Evolutionary conservation across 2,113 vertebrate genomes (phyloP), one percentile per base, ranked within the genome.

Genomic region (Festucalex cinctus): DNA sequence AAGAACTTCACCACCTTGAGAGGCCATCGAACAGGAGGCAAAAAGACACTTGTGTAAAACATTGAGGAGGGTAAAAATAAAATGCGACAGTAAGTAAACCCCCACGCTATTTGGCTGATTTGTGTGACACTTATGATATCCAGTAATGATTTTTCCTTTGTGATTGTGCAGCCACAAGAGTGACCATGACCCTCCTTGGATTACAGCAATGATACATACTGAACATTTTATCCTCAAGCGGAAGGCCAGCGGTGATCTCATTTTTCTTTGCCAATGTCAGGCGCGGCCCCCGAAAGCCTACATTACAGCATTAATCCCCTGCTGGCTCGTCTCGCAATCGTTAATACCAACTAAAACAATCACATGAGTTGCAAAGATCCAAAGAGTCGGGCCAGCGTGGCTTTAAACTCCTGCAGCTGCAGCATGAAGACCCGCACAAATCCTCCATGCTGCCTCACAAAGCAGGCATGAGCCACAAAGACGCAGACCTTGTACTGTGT

Each of bases 301-400:
- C 37, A 68, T 76, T 62, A 63, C 68, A 63, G 0, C 56, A 54
- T 49, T 83, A 85, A 86, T 85, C 77, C 78, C 65, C 53, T 49
- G 66, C 54, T 57, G 54, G 26, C 54, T 32, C 12, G 26, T 57
- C 26, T 57, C 6, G 24, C 22, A 41, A 6, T 26, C 60, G 49
- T 73, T 77, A 81, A 69, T 65, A 63, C 32, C 6, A 58, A 70
- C 65, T 59, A 26, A 72, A 82, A 76, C 63, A 65, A 75, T 76
- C 53, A 59, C 67, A 76, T 39, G 44, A 65, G 48, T 75, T 48
- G 58, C 49, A 37, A 54, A 76, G 63, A 71, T 75, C 53, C 69
- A 68, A 65, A 49, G 17, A 3, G 59, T 51, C 68, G 67, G 24
- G 26, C 19, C 14, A 35, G 41, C 1, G 12, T n/a, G 0, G 8